These are phyloP conservation scores for Eriosoma lanigerum DNA, from an alignment of 1,140 invertebrate species.

Conservation along the genomic window DNA sequence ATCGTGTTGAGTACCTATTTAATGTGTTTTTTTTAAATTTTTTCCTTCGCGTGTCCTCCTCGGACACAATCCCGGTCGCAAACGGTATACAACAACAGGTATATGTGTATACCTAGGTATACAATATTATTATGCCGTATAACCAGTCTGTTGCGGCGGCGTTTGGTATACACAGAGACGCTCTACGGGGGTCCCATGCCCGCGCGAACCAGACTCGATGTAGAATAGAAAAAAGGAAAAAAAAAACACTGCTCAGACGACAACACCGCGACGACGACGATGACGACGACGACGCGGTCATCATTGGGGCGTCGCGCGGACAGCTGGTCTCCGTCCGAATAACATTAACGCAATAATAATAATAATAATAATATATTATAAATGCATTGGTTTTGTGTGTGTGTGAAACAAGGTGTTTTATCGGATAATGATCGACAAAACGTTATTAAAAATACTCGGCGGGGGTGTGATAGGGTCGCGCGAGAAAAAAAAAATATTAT, in stretches of 20 bases:
- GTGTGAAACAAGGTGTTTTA: constrained; percentile 49
- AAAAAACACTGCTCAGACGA: background rate
- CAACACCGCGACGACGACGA: background rate
- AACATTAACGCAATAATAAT: constrained; percentile 2
- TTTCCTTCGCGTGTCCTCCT: background rate
- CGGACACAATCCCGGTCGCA: no score
- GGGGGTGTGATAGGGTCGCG: constrained; percentile 27
- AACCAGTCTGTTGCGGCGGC: constrained; percentile 23
- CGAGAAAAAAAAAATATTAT: constrained; percentile 21
- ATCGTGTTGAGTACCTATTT: background rate
- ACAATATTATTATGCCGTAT: no score
- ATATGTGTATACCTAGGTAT: no score
- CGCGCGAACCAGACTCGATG: background rate
- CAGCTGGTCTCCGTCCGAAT: constrained; percentile 46
- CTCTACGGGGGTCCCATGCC: background rate
- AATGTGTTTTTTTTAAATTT: background rate
- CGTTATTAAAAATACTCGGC: constrained; percentile 48
- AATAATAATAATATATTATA: background rate
- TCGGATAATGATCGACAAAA: constrained; percentile 51
- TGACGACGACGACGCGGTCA: constrained; percentile 24
- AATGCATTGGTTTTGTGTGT: background rate
- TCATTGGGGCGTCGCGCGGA: constrained; percentile 23
- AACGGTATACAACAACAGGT: no score
- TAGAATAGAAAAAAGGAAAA: constrained; percentile 11
- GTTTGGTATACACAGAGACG: background rate